Percentiles rank a stretch among this genome's conserved stretches.
These are phyloP conservation scores for Drosophila falleni DNA, from an alignment of 2,888 invertebrate species.

Conservation along the genomic window DNA sequence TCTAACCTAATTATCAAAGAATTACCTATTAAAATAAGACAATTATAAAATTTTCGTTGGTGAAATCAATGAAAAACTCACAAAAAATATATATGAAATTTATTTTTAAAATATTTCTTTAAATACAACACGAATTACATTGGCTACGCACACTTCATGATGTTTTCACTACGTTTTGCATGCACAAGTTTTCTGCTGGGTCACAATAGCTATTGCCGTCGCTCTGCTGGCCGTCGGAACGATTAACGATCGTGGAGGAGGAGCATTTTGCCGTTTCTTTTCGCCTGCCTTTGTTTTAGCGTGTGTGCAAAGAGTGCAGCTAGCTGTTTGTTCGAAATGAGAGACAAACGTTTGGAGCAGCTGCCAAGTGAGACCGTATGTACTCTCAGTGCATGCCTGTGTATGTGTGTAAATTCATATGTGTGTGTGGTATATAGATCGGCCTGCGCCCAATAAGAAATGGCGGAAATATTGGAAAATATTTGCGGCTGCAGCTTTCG, in stretches of 20 bases:
- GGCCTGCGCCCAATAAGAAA: constrained; percentile 71
- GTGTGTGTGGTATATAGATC: constrained; percentile 52
- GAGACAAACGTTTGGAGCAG: constrained; percentile 44
- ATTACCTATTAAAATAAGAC: no score
- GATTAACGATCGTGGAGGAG: constrained; percentile 58
- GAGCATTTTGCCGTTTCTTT: constrained; percentile 46
- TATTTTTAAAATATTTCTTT: no score
- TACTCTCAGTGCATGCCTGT: constrained; percentile 5
- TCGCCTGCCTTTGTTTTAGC: constrained; percentile 1
- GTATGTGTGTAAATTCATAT: constrained; percentile 20
- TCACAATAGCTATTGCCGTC: constrained; percentile 30
- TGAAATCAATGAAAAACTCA: no score
- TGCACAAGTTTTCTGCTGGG: constrained; percentile 32
- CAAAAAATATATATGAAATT: no score
- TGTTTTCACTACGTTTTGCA: constrained; percentile 28
- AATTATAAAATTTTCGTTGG: no score
- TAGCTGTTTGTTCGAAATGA: constrained; percentile 26
- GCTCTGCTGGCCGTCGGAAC: constrained; percentile 36
- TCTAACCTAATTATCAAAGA: no score
- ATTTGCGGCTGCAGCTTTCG: constrained; percentile 60
- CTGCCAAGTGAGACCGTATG: constrained; percentile 25
- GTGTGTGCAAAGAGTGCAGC: constrained; percentile 57
- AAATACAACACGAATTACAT: neutral
- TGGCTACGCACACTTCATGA: neutral
- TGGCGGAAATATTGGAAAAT: constrained; percentile 70